These are phyloP conservation scores for Laterallus jamaicensis DNA, from an alignment of 2,113 vertebrate genomes.

Conservation along the genomic window DNA sequence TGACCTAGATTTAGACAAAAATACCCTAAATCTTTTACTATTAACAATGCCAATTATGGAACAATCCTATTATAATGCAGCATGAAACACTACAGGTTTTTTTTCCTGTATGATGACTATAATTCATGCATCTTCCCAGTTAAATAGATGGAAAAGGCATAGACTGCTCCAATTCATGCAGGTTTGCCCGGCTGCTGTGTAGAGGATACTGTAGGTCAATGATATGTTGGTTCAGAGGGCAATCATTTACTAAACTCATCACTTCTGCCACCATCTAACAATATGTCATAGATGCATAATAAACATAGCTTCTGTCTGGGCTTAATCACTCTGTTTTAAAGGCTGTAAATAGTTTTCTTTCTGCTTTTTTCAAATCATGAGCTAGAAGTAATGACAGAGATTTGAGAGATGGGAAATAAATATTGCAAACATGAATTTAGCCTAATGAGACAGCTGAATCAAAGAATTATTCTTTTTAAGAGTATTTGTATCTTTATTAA, in stretches of 20 bases:
- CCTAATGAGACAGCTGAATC: neutral
- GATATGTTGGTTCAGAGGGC: neutral
- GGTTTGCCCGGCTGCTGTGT: neutral
- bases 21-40: neutral
- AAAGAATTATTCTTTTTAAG: neutral
- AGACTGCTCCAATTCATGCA: neutral
- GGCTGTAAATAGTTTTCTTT: neutral
- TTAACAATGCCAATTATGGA: constrained; percentile 19
- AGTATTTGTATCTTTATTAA: neutral
- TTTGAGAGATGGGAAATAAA: neutral
- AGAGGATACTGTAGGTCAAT: neutral
- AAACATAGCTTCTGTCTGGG: neutral
- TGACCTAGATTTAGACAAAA: constrained; percentile 36
- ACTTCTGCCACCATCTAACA: neutral
- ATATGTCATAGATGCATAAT: neutral
- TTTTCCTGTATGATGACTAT: neutral
- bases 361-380: neutral
- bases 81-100: neutral
- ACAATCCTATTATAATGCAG: neutral
- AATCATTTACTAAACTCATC: neutral
- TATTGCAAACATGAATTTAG: neutral
- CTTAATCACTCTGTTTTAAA: neutral
- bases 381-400: neutral
- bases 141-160: constrained; percentile 6
- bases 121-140: constrained; percentile 18